A percentile compares a stretch with the other conserved stretches of the same genome.
These are phyloP conservation scores for Lithosia quadra DNA, from an alignment of 2,888 invertebrate genomes.

Conservation along the genomic window DNA sequence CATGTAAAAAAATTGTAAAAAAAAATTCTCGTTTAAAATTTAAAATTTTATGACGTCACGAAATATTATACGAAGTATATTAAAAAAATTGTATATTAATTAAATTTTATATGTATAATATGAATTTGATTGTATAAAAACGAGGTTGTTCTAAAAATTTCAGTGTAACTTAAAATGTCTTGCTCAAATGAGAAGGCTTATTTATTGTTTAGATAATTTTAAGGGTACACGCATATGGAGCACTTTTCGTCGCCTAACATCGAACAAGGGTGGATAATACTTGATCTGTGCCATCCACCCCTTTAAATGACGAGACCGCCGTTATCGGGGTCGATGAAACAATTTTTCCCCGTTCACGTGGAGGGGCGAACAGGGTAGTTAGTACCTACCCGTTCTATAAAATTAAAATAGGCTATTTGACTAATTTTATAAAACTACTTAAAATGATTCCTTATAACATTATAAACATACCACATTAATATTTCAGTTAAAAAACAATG, in stretches of 20 bases:
- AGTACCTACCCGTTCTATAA: no score
- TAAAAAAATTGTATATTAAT: slow-evolving; percentile 17
- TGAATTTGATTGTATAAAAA: slow-evolving; percentile 24
- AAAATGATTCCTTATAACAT: no score
- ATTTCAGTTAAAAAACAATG: no score
- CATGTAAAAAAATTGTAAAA: not conserved
- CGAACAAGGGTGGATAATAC: not conserved
- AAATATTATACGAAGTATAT: slow-evolving; percentile 3
- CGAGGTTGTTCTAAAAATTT: slow-evolving; percentile 35
- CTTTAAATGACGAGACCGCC: no score
- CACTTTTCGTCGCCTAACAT: not conserved
- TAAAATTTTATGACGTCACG: not conserved
- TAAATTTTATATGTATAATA: slow-evolving; percentile 17
- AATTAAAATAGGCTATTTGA: no score
- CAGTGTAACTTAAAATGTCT: slow-evolving; percentile 33
- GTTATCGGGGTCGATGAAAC: no score
- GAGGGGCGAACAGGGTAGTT: no score
- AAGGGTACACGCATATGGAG: not conserved
- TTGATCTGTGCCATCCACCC: no score
- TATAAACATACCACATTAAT: no score
- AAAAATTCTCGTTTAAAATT: not conserved
- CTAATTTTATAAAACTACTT: no score
- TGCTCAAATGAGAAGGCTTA: slow-evolving; percentile 44
- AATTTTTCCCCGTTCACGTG: no score
- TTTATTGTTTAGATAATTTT: slow-evolving; percentile 32